Evolutionary conservation across 2,113 vertebrate species (phyloP).

Genomic region (Platycercus adscitus): DNA sequence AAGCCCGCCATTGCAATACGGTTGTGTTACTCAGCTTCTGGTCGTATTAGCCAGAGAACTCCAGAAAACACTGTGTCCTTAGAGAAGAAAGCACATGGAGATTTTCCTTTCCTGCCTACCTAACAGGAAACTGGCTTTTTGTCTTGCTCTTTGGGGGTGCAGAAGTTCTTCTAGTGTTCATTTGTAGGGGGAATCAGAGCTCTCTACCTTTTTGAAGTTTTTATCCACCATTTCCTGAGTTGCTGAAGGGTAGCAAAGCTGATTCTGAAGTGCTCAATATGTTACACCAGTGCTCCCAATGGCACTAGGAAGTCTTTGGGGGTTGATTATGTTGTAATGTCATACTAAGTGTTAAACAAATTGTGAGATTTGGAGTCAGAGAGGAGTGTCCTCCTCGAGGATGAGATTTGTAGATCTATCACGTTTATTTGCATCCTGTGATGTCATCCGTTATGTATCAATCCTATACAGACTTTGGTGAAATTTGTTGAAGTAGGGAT

Average conservation of each 20-base stretch:
- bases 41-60: background rate
- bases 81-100: rapidly evolving
- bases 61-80: background rate
- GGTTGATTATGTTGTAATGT: rapidly evolving
- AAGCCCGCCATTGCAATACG: background rate
- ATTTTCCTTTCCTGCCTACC: background rate
- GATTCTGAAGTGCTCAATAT: rapidly evolving
- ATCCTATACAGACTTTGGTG: background rate
- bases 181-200: background rate
- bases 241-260: background rate
- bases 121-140: background rate
- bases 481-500: background rate
- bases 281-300: background rate
- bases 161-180: background rate
- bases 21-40: background rate
- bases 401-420: background rate
- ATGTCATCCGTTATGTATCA: rapidly evolving
- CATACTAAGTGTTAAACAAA: background rate
- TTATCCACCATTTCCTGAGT: background rate
- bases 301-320: background rate
- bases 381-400: background rate
- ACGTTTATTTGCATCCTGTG: background rate
- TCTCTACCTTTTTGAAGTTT: background rate
- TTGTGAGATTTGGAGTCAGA: background rate
- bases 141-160: background rate